A percentile compares a stretch with the other conserved stretches of the same genome.
Conservation (phyloP, 2,888 invertebrate species). For the Bedellia somnulentella region DNA sequence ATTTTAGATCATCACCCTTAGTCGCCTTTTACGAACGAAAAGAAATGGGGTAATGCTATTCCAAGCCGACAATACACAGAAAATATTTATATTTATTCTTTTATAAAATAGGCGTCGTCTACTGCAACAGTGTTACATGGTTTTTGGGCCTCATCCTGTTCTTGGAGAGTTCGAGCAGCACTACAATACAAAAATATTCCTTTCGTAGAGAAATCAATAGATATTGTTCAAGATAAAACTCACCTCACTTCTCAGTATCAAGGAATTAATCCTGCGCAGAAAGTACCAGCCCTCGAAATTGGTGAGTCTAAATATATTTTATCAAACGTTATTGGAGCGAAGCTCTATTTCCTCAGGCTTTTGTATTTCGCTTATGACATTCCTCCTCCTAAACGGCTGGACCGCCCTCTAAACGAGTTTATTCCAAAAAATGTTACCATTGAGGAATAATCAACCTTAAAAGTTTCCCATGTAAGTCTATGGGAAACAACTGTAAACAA, state of each 20-base stretch:
- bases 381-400: no score
- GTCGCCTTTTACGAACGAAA: no score
- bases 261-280: slow-evolving; percentile 40
- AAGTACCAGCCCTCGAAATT: slow-evolving; percentile 41
- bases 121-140: slow-evolving; percentile 34
- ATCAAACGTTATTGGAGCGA: not conserved
- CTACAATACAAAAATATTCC: slow-evolving; percentile 30
- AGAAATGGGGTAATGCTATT: no score
- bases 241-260: slow-evolving; percentile 31
- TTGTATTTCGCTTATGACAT: no score
- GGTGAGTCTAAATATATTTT: slow-evolving; percentile 20
- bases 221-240: slow-evolving; percentile 25
- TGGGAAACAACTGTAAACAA: no score
- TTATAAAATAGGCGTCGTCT: not conserved
- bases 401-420: no score
- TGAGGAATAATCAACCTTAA: no score
- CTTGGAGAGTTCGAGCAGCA: slow-evolving; percentile 59
- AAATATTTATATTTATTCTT: not conserved
- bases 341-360: no score
- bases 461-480: no score
- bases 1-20: no score
- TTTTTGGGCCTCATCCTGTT: slow-evolving; percentile 61
- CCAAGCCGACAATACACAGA: no score
- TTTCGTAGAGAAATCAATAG: slow-evolving; percentile 30
- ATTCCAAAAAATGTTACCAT: no score